A percentile compares a stretch with the other conserved stretches of the same genome.
Conservation (phyloP, 2,888 invertebrate species). For the Pandemis heparana region DNA sequence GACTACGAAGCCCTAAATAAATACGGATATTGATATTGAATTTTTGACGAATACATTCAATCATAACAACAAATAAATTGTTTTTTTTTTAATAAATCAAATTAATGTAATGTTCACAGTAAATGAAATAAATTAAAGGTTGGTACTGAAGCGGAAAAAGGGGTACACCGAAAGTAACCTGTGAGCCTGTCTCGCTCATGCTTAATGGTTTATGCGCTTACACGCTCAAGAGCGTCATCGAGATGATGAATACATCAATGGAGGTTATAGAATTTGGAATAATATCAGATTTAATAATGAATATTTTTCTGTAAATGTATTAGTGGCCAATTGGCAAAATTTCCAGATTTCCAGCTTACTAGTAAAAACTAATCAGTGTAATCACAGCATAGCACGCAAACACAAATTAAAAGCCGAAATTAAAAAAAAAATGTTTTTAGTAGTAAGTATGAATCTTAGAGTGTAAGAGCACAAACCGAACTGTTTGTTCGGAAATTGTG, state of each 20-base stretch:
- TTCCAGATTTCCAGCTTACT: slow-evolving; percentile 15
- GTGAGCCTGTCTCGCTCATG: slow-evolving; percentile 33
- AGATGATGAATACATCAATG: not conserved
- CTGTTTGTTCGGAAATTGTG: not conserved
- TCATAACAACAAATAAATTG: no score
- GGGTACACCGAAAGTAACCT: not conserved
- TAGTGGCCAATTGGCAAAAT: slow-evolving; percentile 6
- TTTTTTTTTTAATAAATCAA: not conserved
- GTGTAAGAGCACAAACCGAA: slow-evolving; percentile 31
- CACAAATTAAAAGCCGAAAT: not conserved
- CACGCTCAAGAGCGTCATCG: not conserved
- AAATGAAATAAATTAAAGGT: not conserved
- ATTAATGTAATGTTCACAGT: not conserved
- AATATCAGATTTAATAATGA: not conserved
- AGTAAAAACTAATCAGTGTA: slow-evolving; percentile 6
- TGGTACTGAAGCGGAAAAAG: slow-evolving; percentile 6
- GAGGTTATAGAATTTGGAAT: slow-evolving; percentile 13
- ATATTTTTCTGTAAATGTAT: not conserved
- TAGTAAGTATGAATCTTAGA: slow-evolving; percentile 25
- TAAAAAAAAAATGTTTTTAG: slow-evolving; percentile 6
- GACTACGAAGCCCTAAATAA: not conserved
- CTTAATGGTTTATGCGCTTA: slow-evolving; percentile 22
- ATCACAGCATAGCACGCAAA: not conserved
- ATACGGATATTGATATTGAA: not conserved
- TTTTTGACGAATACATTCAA: not conserved